Evolutionary conservation across 2,797 vertebrate genomes (phyloP).

Genomic region (Sebastes itinus): DNA sequence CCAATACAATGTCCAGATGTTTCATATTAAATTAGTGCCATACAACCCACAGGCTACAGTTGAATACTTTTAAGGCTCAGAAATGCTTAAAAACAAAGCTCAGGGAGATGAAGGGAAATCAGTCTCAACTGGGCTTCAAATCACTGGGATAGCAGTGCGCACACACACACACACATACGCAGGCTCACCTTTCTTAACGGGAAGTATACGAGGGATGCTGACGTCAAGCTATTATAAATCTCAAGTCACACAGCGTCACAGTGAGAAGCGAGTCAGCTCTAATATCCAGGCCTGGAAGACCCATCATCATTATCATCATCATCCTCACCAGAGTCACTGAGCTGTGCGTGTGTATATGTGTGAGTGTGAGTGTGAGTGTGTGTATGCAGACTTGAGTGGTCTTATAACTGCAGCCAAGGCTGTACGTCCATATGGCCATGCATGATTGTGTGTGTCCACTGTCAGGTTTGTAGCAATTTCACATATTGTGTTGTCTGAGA

Average conservation of each 20-base stretch:
- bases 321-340: slow-evolving; percentile 29
- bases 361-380: not conserved
- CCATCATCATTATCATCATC: slow-evolving; percentile 65
- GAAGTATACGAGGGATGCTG: slow-evolving; percentile 44
- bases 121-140: slow-evolving; percentile 14
- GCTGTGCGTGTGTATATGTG: not conserved
- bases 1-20: slow-evolving; percentile 27
- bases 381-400: not conserved
- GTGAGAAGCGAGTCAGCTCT: slow-evolving; percentile 35
- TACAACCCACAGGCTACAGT: not conserved
- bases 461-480: not conserved
- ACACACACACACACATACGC: slow-evolving; percentile 5
- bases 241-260: slow-evolving; percentile 54
- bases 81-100: slow-evolving; percentile 10
- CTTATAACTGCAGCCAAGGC: not conserved
- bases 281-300: slow-evolving; percentile 67
- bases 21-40: slow-evolving; percentile 26
- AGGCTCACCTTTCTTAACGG: slow-evolving; percentile 46
- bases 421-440: not conserved
- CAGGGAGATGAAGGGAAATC: not conserved
- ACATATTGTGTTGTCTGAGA: not conserved
- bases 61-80: slow-evolving; percentile 7
- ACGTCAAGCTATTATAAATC: slow-evolving; percentile 67
- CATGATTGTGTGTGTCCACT: not conserved
- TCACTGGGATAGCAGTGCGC: slow-evolving; percentile 8